Evolutionary conservation across 2,888 invertebrate genomes (phyloP), one percentile per base, ranked within the genome.

Genomic region (Amphipyra berbera): DNA sequence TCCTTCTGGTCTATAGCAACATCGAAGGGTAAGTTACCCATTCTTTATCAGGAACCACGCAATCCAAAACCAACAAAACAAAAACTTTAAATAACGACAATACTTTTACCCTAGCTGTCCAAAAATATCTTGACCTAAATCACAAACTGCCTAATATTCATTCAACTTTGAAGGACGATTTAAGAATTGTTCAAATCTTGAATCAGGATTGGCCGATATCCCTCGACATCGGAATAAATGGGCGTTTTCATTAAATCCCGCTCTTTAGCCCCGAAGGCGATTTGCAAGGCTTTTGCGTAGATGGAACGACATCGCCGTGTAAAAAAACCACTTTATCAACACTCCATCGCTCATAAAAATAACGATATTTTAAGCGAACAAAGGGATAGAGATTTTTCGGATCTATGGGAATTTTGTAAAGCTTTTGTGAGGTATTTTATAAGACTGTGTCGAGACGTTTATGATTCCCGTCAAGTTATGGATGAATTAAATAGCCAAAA

Each of bases 201-300:
- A 62, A 78, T 64, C 73, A 63, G 61, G 73, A 77, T 75, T 71
- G 68, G 62, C 66, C 68, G 70, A 75, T 81, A 80, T 78, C 79
- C 80, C 68, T 82, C 82, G 68, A 74, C 78, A 79, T 61, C 61
- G 71, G 72, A 76, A 76, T 79, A 79, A 84, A 83, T 83, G 73
- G 76, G 61, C 61, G 66, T 79, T 81, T 80, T 83, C 82, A 84
- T 85, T 82, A 81, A 64, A 76, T 57, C 54, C 63, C 54, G 47
- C 50, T 52, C 61, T 48, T 49, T 48, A 63, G 62, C 47, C 38
- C 30, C 53, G 64, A 64, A 78, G 52, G 52, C 65, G 67, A 73
- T 77, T 73, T 76, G 59, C 61, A 57, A 63, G 53, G 68, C 52
- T 71, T 68, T 60, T 37, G 54, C 27, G 50, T 62, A 68, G 47